Base-by-base conservation (phyloP, 2,113 vertebrate genomes). In the Seriola dumerili region DNA sequence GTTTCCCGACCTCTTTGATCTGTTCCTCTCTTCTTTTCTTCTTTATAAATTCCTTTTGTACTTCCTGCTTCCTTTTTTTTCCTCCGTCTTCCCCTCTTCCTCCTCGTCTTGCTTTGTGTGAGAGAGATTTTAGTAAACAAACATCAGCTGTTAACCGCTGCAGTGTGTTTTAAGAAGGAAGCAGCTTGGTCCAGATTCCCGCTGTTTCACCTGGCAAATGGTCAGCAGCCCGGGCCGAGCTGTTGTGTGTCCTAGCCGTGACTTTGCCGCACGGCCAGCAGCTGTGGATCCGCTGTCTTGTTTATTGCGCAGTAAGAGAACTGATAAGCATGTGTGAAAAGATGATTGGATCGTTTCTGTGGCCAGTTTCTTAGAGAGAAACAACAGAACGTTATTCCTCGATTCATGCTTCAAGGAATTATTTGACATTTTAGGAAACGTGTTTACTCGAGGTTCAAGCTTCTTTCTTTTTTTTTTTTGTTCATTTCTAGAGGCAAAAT, bases 241-340 rank as follows among this genome's bases (percentile, higher is more conserved):
- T n/a, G 68, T 54, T 23, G 67, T 54, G 83, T 85, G 92, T 85
- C 91, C 93, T 92, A 75, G 83, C 78, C 64, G 23, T 91, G 92
- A 95, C 92, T 93, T 94, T 94, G 91, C 81, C 61, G 23, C 86
- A 71, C 90, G 80, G 90, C 65, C 70, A 66, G 75, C 69, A 69
- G 63, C 68, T 87, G 67, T 70, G 78, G 76, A 86, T 78, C 76
- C n/a, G n/a, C 54, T 44, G 17, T 58, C 54, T 81, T 88, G 84
- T 80, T 90, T 85, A 88, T 72, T 80, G 67, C 50, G 8, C 76
- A 68, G 72, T 52, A 3, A 76, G 61, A 72, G 46, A 87, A 48
- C 10, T 75, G 84, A 77, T 65, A 86, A 85, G 55, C 81, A 85
- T 57, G 86, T 85, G 85, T 85, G 83, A 86, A 85, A 76, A 64